These are phyloP conservation scores for Batillaria attramentaria DNA, from an alignment of 1,140 invertebrate species.

Conservation along the genomic window DNA sequence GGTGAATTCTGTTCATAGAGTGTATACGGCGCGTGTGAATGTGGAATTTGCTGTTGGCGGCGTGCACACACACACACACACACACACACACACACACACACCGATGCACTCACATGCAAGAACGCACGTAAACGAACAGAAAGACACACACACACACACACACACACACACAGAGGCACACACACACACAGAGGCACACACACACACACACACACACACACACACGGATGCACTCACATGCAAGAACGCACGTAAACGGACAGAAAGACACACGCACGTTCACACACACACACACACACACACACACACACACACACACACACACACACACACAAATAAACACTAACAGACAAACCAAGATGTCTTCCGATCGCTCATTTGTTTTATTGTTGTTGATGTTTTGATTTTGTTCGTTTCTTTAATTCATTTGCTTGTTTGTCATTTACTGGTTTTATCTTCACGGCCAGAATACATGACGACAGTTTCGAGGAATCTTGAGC, in stretches of 20 bases:
- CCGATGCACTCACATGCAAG: not conserved
- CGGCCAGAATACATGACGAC: too few relatives aligned
- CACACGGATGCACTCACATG: slow-evolving; percentile 1
- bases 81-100: not conserved
- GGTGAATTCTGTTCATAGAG: too few relatives aligned
- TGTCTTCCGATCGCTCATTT: too few relatives aligned
- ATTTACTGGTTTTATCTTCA: too few relatives aligned
- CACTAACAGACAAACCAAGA: too few relatives aligned
- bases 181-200: not conserved
- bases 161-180: not conserved
- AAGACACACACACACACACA: not conserved
- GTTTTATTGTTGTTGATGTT: too few relatives aligned
- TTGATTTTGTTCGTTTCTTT: too few relatives aligned
- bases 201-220: slow-evolving; percentile 17
- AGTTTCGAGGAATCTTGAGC: too few relatives aligned
- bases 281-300: slow-evolving; percentile 19
- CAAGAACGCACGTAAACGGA: not conserved
- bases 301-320: slow-evolving; percentile 12
- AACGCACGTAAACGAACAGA: not conserved
- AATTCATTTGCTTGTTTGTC: too few relatives aligned
- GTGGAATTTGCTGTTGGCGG: not conserved
- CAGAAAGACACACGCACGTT: not conserved
- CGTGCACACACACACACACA: not conserved
- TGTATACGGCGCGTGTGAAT: slow-evolving; percentile 2
- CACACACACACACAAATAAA: not conserved